Conservation (phyloP, 92 coral and sea anemone genomes). For the Parazoanthus swiftii region DNA sequence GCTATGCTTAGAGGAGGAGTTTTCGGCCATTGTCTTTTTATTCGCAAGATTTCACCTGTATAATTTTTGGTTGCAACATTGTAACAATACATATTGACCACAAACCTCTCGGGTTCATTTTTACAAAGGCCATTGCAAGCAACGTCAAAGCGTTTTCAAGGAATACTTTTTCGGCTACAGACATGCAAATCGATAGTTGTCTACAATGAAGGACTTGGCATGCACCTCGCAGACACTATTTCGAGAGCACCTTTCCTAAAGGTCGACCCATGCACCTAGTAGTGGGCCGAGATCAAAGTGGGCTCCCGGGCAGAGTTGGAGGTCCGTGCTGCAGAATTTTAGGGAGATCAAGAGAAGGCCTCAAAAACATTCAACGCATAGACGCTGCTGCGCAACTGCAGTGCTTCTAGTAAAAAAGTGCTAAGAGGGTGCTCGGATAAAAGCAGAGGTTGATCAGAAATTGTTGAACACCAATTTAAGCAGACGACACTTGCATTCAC, state of each 20-base stretch:
- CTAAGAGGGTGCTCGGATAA: neutral
- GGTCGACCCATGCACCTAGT: neutral
- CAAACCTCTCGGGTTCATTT: conserved; percentile 18
- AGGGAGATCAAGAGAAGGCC: conserved; percentile 7
- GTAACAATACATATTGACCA: neutral
- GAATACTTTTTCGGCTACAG: conserved; percentile 16
- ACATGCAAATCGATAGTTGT: neutral
- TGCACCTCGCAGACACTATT: conserved; percentile 23
- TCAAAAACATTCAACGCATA: conserved; percentile 7
- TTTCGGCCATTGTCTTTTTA: conserved; percentile 24
- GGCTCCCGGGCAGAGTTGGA: neutral
- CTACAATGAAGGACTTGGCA: conserved; percentile 22
- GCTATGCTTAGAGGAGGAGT: conserved; percentile 32
- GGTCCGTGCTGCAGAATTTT: conserved; percentile 24
- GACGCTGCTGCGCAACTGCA: conserved; percentile 10
- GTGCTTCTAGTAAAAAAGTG: neutral
- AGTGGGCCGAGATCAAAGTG: neutral
- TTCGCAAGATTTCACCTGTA: conserved; percentile 12
- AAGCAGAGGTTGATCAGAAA: neutral
- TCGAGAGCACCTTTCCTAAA: conserved; percentile 32
- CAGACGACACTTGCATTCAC: too few relatives aligned
- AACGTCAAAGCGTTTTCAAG: conserved; percentile 37
- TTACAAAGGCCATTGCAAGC: conserved; percentile 12
- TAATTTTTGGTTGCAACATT: neutral
- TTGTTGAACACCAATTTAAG: too few relatives aligned